These are phyloP conservation scores for Bothrops jararaca DNA, from an alignment of 2,113 vertebrate species.

Conservation along the genomic window DNA sequence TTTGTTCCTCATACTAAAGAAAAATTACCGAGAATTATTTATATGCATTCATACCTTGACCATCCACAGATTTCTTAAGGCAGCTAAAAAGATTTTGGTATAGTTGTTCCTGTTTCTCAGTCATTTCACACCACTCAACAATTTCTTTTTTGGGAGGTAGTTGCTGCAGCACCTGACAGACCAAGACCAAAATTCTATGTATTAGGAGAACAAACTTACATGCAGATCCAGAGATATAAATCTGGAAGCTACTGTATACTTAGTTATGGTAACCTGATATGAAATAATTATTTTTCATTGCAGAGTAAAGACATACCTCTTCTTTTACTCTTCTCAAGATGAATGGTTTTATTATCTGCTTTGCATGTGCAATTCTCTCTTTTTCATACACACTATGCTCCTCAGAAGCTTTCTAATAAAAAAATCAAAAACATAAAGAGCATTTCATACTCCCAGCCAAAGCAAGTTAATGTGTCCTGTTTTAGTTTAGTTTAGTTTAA, in stretches of 20 bases:
- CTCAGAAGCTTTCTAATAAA: constrained; percentile 85
- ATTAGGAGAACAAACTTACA: background rate
- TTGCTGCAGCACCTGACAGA: constrained; percentile 87
- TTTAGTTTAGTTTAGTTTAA: background rate
- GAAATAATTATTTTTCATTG: background rate
- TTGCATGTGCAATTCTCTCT: constrained; percentile 91
- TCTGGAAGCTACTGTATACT: background rate
- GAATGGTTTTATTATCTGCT: constrained; percentile 97
- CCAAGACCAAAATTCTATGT: background rate
- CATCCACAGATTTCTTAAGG: constrained; percentile 74
- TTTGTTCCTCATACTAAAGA: background rate
- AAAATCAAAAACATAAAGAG: constrained; percentile 7
- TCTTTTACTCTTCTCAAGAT: constrained; percentile 92
- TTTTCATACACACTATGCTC: constrained; percentile 90
- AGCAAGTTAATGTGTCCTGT: background rate
- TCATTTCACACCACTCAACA: constrained; percentile 85
- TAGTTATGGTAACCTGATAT: background rate
- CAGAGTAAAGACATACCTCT: constrained; percentile 74
- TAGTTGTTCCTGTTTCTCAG: constrained; percentile 83
- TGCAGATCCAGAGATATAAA: background rate
- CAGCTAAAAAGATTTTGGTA: constrained; percentile 81
- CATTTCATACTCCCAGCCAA: background rate
- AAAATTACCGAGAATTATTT: accelerated
- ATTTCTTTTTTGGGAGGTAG: constrained; percentile 87
- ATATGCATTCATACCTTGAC: constrained; percentile 65